A percentile compares a stretch with the other conserved stretches of the same genome.
Conservation (phyloP, 2,888 invertebrate genomes). For the Chouioia cunea region DNA sequence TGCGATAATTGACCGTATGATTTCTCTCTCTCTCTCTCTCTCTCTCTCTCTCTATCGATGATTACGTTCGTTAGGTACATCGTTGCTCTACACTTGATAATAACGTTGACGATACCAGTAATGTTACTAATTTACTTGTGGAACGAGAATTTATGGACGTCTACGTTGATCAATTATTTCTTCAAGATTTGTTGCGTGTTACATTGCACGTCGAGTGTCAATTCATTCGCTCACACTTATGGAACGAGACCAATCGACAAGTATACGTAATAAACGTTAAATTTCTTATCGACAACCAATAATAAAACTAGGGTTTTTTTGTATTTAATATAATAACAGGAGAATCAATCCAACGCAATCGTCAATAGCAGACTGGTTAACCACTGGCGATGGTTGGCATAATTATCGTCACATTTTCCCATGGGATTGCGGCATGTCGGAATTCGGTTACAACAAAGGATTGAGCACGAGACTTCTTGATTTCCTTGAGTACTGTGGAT, state of each 20-base stretch:
- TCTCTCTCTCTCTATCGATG: too few relatives aligned
- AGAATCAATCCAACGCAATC: constrained; percentile 57
- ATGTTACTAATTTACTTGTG: constrained; percentile 73
- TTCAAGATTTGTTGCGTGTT: constrained; percentile 74
- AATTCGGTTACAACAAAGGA: constrained; percentile 47
- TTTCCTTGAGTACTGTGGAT: constrained; percentile 63
- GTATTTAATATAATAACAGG: too few relatives aligned
- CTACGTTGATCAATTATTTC: too few relatives aligned
- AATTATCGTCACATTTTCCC: constrained; percentile 74
- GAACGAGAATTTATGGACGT: too few relatives aligned
- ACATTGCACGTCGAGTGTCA: constrained; percentile 85
- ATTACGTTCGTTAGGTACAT: too few relatives aligned
- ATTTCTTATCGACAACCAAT: too few relatives aligned
- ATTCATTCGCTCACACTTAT: constrained; percentile 77
- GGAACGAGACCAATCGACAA: constrained; percentile 45
- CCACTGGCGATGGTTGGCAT: constrained; percentile 71
- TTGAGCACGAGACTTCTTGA: constrained; percentile 46
- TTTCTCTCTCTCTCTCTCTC: too few relatives aligned
- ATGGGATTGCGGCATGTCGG: constrained; percentile 63
- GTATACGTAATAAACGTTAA: constrained; percentile 54
- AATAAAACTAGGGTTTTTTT: too few relatives aligned
- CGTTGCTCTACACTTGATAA: constrained; percentile 70
- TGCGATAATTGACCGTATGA: too few relatives aligned
- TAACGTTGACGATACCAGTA: constrained; percentile 76
- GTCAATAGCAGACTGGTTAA: constrained; percentile 62